Evolutionary conservation across 2,888 invertebrate species (phyloP), one percentile per base, ranked within the genome.

Genomic region (Pseudoips prasinana): DNA sequence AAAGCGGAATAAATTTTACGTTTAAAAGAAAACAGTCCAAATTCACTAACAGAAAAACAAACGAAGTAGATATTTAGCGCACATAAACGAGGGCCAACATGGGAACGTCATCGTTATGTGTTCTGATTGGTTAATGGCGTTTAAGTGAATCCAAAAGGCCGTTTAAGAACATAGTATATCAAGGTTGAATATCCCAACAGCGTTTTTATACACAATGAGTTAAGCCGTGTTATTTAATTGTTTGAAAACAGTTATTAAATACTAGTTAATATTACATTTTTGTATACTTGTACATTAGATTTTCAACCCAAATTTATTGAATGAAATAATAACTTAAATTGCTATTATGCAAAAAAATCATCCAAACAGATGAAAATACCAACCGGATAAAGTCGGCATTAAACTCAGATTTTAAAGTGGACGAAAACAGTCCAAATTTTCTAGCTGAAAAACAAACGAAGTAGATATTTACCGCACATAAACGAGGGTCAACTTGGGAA

Each of bases 61-160:
- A 22, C 33, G 29, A 5, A 35, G n/a, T n/a, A 31, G 35, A 35
- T 46, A 38, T 38, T 39, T 24, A 37, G n/a, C n/a, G n/a, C n/a
- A n/a, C n/a, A n/a, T 35, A 34, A 47, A 37, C 30, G 33, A 53
- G 42, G 48, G 47, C 47, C 53, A 46, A 39, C 39, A 29, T 39
- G 38, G n/a, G 38, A 55, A 52, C 47, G 51, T 45, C 20, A 10
- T 30, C 36, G 40, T 56, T 47, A 58, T 42, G 43, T 56, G 47
- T 55, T 64, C 51, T 59, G 59, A 61, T 65, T 56, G 55, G 58
- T 47, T 56, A 58, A 58, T 51, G 48, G 46, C 47, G 46, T 53
- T 51, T 44, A 45, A 42, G 50, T 52, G 51, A 46, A 51, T 52
- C 49, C 39, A 2, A 54, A 56, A 35, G 45, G 45, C 48, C 49